Conservation (phyloP, 2,888 invertebrate species). For the Microchrysa polita region DNA sequence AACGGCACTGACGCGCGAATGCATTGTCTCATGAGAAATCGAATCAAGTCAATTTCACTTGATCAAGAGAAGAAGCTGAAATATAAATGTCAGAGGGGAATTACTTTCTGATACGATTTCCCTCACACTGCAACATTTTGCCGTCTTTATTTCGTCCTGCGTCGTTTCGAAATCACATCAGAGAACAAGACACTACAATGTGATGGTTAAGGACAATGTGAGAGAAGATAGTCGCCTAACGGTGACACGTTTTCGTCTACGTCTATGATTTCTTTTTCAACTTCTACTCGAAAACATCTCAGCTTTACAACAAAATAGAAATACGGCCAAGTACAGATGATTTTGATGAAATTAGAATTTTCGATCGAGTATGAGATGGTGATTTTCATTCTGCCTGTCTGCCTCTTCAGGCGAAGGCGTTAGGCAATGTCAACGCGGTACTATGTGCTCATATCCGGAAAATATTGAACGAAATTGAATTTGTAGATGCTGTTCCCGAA, state of each 20-base stretch:
- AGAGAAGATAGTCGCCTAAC: background rate
- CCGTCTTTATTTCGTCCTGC: slow-evolving; percentile 2
- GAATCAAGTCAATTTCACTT: slow-evolving; percentile 44
- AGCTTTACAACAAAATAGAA: background rate
- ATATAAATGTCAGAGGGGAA: slow-evolving; percentile 42
- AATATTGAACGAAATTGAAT: slow-evolving; percentile 22
- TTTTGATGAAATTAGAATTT: slow-evolving; percentile 22
- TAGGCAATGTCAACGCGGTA: background rate
- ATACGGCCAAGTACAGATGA: background rate
- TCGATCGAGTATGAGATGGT: slow-evolving; percentile 1
- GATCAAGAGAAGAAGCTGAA: slow-evolving; percentile 44
- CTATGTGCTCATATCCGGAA: slow-evolving; percentile 8
- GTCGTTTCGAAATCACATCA: background rate
- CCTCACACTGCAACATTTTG: slow-evolving; percentile 7
- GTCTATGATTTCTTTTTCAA: slow-evolving; percentile 1
- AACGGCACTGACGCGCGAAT: slow-evolving; percentile 17
- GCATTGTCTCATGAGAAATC: slow-evolving; percentile 41
- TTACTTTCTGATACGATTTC: slow-evolving; percentile 29
- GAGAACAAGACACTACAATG: background rate
- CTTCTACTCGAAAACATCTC: background rate
- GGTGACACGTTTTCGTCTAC: background rate
- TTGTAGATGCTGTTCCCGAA: slow-evolving; percentile 14
- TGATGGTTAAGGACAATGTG: background rate
- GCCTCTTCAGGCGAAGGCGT: background rate
- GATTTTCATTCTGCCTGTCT: slow-evolving; percentile 2